Base-by-base conservation (phyloP, 1,140 invertebrate genomes). In the Zaprionus camerounensis region DNA sequence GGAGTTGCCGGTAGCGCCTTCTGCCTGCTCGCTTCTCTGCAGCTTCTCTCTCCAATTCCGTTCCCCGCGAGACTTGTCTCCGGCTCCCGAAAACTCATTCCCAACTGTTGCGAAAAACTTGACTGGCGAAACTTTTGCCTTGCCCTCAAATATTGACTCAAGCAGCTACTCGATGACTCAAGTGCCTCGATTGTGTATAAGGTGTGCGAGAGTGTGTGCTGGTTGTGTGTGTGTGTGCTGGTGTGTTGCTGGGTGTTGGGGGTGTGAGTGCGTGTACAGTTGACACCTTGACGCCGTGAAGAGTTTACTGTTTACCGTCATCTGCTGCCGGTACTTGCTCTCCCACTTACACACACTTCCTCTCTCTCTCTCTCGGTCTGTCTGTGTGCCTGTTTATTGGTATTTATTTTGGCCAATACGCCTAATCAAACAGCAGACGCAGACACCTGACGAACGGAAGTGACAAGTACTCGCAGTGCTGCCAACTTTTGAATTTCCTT, bases 401-500 rank as follows among this genome's bases (percentile, higher is more conserved):
- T 81, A 87, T 87, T 87, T 87, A 87, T 87, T 88, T 82, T 71
- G 76, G 81, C 82, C 78, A 69, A 79, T 77, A 84, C 81, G 82
- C 78, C 83, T 83, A 87, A 87, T 87, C 83, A 87, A 87, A 87
- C 83, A 87, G 65, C 66, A 71, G 46, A 36, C 13, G 44, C 59
- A 49, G 56, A 41, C 64, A 71, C 81, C 81, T 84, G 46, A 86
- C 57, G 28, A 74, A 46, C 55, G 71, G 49, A 61, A 62, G 46
- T 59, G 20, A 75, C 55, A 20, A 57, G 65, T 55, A 71, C 46
- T 72, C 55, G 62, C 63, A 56, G 49, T 66, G 70, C 64, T 66
- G 24, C 79, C 65, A 66, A 82, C 76, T 76, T 71, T 77, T 61
- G 73, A 64, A 65, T 72, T 72, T 38, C 26, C 24, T 15, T 24